Percentiles rank a stretch among this genome's conserved stretches.
phyloP scores from a whole-genome alignment of 1,140 invertebrate species.

The Odontomachus brunneus region DNA sequence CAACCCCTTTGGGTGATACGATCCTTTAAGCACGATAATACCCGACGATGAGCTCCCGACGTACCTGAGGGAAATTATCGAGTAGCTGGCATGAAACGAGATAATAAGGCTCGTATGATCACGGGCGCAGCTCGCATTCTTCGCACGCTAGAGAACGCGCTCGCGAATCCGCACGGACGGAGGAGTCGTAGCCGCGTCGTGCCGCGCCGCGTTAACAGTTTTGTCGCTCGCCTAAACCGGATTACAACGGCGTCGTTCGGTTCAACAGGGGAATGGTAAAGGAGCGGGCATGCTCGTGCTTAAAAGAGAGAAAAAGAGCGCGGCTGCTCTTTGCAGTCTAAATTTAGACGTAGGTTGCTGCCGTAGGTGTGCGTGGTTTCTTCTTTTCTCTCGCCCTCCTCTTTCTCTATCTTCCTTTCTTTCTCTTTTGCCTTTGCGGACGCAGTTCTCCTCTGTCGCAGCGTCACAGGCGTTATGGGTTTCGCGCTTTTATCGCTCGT shows the following conservation, averaged over 20 bases:
- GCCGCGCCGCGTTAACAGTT: not conserved
- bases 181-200: no score
- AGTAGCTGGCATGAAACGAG: constrained; percentile 64
- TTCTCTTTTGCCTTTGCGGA: not conserved
- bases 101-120: constrained; percentile 61
- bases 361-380: constrained; percentile 1
- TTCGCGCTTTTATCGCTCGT: constrained; percentile 65
- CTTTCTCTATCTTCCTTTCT: no score
- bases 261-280: constrained; percentile 48
- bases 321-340: constrained; percentile 42
- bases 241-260: constrained; percentile 28
- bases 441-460: not conserved
- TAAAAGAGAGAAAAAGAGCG: not conserved
- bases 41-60: constrained; percentile 66
- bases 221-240: not conserved
- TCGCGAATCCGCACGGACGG: constrained; percentile 6
- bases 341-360: constrained; percentile 63
- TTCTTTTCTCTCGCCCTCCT: not conserved
- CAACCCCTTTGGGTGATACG: constrained; percentile 73
- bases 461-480: constrained; percentile 41
- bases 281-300: not conserved
- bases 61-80: constrained; percentile 75
- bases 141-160: not conserved
- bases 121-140: constrained; percentile 4
- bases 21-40: constrained; percentile 76